These are phyloP conservation scores for Dryobota labecula DNA, from an alignment of 2,888 invertebrate genomes.

Conservation along the genomic window DNA sequence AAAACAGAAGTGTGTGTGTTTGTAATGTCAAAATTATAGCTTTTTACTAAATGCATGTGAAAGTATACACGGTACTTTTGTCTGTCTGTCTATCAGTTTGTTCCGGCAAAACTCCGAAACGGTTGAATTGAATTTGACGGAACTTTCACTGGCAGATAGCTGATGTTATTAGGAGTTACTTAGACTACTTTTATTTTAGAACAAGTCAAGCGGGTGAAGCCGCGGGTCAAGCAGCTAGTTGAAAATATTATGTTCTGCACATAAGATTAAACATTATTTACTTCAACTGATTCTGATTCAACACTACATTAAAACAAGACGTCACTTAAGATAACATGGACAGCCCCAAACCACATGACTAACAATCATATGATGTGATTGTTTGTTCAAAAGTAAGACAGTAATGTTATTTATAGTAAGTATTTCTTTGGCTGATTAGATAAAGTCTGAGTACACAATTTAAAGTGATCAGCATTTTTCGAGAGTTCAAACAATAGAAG, in stretches of 20 bases:
- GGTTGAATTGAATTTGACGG: too few species aligned
- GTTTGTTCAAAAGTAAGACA: constrained; percentile 24
- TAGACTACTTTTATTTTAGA: too few species aligned
- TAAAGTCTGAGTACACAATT: constrained; percentile 19
- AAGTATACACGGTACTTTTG: too few species aligned
- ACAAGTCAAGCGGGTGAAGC: too few species aligned
- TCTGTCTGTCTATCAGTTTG: too few species aligned
- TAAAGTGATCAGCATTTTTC: neutral
- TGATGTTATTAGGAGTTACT: too few species aligned
- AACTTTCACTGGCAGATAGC: too few species aligned
- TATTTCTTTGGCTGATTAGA: constrained; percentile 43
- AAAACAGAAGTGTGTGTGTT: too few species aligned
- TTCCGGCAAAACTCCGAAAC: too few species aligned
- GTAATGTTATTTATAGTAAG: constrained; percentile 13
- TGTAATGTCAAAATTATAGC: too few species aligned
- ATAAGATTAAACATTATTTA: neutral
- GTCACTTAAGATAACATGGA: constrained; percentile 40
- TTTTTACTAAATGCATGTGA: too few species aligned
- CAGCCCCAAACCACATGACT: constrained; percentile 38
- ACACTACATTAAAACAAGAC: neutral
- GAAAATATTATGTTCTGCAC: neutral
- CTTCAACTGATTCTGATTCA: neutral
- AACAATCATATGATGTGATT: constrained; percentile 43
- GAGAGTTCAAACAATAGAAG: neutral
- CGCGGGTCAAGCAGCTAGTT: too few species aligned